Conservation (phyloP, 2,113 vertebrate species). For the Actinemys pallida region DNA sequence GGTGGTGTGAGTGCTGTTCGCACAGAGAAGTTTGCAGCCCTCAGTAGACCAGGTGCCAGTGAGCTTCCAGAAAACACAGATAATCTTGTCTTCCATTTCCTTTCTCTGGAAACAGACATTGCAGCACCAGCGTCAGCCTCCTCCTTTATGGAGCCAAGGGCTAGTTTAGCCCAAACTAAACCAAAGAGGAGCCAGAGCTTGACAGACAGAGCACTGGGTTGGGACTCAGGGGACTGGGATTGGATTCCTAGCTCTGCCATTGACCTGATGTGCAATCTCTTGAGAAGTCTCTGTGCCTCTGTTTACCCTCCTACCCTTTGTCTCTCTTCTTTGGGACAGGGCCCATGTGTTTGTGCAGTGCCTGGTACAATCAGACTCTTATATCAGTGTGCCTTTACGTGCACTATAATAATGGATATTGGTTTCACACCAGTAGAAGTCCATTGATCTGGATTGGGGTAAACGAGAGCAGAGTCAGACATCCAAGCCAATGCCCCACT, state of each 20-base stretch:
- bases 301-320: background rate
- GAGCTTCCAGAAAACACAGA: slow-evolving; percentile 80
- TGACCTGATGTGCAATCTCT: background rate
- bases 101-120: slow-evolving; percentile 15
- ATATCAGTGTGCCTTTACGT: background rate
- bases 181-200: background rate
- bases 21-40: slow-evolving; percentile 66
- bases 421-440: no score
- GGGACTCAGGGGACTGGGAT: background rate
- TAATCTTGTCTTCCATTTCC: accelerated
- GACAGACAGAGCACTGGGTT: background rate
- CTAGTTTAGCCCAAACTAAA: background rate
- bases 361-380: background rate
- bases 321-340: background rate
- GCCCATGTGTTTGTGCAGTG: background rate
- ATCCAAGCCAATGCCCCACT: no score
- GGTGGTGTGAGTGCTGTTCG: slow-evolving; percentile 64
- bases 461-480: no score
- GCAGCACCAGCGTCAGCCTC: background rate
- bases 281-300: background rate
- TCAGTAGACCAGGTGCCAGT: slow-evolving; percentile 66
- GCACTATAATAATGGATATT: no score
- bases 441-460: no score
- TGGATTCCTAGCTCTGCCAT: background rate
- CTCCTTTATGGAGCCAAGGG: background rate